Conservation (phyloP, 2,888 invertebrate species). For the Graphium colonna region DNA sequence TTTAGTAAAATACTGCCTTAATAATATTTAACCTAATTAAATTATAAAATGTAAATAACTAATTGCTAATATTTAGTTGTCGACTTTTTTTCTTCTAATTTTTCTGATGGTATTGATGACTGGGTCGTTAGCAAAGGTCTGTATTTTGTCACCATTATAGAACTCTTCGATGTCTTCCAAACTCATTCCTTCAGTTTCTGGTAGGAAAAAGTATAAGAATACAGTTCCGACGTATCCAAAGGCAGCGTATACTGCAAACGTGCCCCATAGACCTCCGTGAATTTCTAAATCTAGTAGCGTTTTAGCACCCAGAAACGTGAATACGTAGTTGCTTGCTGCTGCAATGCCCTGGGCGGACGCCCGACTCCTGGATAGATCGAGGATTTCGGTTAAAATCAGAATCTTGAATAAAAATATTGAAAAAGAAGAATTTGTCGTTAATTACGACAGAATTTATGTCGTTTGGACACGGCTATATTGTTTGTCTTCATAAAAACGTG, state of each 20-base stretch:
- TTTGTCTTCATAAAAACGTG: too few relatives aligned
- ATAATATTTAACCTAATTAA: slow-evolving; percentile 1
- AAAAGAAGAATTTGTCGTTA: too few relatives aligned
- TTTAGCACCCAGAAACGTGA: slow-evolving; percentile 74
- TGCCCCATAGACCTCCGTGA: slow-evolving; percentile 65
- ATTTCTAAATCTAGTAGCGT: slow-evolving; percentile 76
- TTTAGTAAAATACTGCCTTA: not conserved
- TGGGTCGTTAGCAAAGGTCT: slow-evolving; percentile 65
- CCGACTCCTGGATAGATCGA: slow-evolving; percentile 78
- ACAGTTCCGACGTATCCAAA: slow-evolving; percentile 68
- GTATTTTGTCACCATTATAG: slow-evolving; percentile 60
- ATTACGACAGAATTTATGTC: too few relatives aligned
- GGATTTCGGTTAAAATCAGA: too few relatives aligned
- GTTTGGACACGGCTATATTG: too few relatives aligned
- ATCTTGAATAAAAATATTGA: too few relatives aligned
- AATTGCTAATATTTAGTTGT: slow-evolving; percentile 34
- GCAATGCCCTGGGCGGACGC: slow-evolving; percentile 74
- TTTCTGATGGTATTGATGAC: slow-evolving; percentile 48
- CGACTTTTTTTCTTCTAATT: slow-evolving; percentile 36
- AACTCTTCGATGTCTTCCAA: slow-evolving; percentile 74
- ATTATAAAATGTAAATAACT: slow-evolving; percentile 12
- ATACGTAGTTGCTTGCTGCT: slow-evolving; percentile 70
- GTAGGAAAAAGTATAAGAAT: slow-evolving; percentile 73
- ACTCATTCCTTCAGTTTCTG: slow-evolving; percentile 76
- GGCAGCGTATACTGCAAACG: slow-evolving; percentile 67